These are phyloP conservation scores for Rutpela maculata DNA, from an alignment of 2,888 invertebrate species.

Conservation along the genomic window DNA sequence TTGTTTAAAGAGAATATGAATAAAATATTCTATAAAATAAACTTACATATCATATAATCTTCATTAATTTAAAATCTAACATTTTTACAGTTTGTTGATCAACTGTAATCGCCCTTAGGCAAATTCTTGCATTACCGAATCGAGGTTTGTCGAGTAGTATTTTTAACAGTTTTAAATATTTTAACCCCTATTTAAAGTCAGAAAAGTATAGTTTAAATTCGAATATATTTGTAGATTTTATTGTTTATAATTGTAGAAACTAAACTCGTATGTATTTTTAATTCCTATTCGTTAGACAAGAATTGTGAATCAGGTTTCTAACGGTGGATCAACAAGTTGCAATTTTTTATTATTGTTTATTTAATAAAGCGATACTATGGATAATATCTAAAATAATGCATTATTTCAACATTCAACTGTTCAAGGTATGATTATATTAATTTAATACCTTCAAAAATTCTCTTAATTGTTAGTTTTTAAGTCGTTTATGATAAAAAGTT, in stretches of 20 bases:
- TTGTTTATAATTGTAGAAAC: neutral
- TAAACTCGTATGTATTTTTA: neutral
- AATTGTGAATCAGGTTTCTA: slow-evolving; percentile 23
- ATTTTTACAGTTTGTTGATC: neutral
- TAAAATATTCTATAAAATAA: neutral
- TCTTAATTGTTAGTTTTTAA: neutral
- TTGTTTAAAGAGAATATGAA: neutral
- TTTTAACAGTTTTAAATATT: neutral
- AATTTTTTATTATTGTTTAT: slow-evolving; percentile 33
- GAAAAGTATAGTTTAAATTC: neutral
- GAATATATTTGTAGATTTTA: neutral
- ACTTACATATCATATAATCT: neutral
- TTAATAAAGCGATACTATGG: neutral
- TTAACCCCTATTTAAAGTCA: neutral
- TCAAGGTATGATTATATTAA: slow-evolving; percentile 5
- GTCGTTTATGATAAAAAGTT: neutral
- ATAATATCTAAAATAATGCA: neutral
- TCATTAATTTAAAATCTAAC: neutral
- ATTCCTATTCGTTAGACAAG: neutral
- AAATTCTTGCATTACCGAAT: neutral
- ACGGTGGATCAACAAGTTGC: slow-evolving; percentile 42
- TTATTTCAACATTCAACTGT: neutral
- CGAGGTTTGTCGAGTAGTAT: neutral
- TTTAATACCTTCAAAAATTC: neutral
- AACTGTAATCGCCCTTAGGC: neutral